Base-by-base conservation (phyloP, 2,113 vertebrate genomes). In the Rhinopithecus roxellana region DNA sequence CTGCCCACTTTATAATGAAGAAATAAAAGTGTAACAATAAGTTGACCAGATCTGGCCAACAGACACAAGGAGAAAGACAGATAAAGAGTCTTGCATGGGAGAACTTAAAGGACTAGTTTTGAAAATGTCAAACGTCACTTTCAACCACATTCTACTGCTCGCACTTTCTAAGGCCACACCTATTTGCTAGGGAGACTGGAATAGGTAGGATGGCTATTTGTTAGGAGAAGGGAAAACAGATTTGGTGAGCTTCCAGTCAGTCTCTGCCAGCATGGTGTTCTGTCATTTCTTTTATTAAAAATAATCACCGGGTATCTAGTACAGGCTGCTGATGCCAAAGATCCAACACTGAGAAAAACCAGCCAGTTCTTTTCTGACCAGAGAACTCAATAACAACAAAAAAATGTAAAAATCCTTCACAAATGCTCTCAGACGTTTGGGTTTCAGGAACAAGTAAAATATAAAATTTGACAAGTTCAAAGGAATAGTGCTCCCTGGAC, bases 391-490 rank as follows among this genome's bases (percentile, higher is more conserved):
- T 6, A 69, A 8, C 81, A 14, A 88, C 32, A 14, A 87, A 72
- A 72, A 83, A 8, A 18, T 55, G 1, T 18, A 55, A 93, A 81
- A 14, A 17, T 8, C 12, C 6, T 32, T 7, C 2, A 40, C 18
- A 20, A 32, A 30, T 43, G 6, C 32, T 83, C 3, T 52, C 75
- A 90, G 55, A 50, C 27, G 3, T 89, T 48, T 43, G 69, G 43
- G 75, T 88, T 91, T 93, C 35, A 97, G 72, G 38, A 74, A 80
- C 43, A 80, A 69, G n/a, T 38, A 77, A n/a, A n/a, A 55, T 27
- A 35, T 18, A 75, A 55, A 8, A 79, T 30, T 89, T 57, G 32
- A 61, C 45, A 81, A 6, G 0, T 52, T 89, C 16, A 45, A 38
- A 90, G 69, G 61, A 82, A 22, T 2, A 82, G 5, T 55, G 6